Conservation (phyloP, 2,113 vertebrate species). For the mouse (Mus musculus) region DNA sequence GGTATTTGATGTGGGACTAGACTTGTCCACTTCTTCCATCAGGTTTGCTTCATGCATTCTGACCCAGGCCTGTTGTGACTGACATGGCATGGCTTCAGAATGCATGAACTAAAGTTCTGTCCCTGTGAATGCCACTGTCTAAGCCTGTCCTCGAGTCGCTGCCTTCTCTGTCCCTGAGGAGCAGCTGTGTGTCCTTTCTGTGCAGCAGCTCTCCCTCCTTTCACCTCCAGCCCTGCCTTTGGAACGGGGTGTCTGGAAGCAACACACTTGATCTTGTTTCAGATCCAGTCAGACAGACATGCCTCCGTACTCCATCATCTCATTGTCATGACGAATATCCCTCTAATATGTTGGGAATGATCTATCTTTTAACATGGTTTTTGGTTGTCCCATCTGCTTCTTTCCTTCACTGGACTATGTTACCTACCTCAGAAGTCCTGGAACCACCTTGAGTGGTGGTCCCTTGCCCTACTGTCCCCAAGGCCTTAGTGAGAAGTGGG, state of each 20-base stretch:
- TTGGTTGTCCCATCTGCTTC: neutral
- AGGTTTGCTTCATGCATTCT: neutral
- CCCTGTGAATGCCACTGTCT: neutral
- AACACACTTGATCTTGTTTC: neutral
- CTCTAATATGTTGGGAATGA: neutral
- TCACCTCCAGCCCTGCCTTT: neutral
- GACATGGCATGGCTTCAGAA: neutral
- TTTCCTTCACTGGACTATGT: neutral
- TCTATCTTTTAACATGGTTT: neutral
- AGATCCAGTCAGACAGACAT: neutral
- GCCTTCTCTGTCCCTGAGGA: neutral
- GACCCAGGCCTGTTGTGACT: neutral
- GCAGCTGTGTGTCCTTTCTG: neutral
- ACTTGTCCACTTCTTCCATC: neutral
- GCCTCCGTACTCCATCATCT: slow-evolving; percentile 4
- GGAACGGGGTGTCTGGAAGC: neutral
- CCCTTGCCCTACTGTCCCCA: neutral
- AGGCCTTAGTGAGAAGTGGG: neutral
- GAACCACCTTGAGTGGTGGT: no score
- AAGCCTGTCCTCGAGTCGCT: neutral
- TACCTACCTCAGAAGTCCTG: neutral
- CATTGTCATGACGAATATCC: neutral
- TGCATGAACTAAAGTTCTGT: no score
- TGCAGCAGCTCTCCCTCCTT: neutral
- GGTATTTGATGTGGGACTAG: neutral